Percentiles rank a stretch among this genome's conserved stretches.
These are phyloP conservation scores for Embiotoca jacksoni DNA, from an alignment of 2,113 vertebrate genomes.

Conservation along the genomic window DNA sequence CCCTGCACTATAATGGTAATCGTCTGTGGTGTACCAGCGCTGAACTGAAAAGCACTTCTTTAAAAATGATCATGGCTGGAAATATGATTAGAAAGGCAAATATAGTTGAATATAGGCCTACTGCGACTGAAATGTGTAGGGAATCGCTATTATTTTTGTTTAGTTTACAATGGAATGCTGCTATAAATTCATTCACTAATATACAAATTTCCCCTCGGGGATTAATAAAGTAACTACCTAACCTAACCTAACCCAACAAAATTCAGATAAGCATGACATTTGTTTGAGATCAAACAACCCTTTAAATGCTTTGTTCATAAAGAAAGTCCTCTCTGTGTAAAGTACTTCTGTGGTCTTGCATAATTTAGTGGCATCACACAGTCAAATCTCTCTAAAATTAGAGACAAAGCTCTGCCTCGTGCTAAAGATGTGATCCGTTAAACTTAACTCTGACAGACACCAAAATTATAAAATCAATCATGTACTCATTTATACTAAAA, in stretches of 20 bases:
- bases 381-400: conserved; percentile 3
- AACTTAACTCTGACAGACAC: neutral
- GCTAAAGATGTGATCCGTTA: neutral
- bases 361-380: conserved; percentile 19
- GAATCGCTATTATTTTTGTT: no score
- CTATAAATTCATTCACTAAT: no score
- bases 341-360: neutral
- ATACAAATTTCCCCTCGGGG: no score
- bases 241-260: neutral
- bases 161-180: no score
- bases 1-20: neutral
- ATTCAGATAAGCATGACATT: neutral
- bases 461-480: neutral
- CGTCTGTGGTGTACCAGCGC: no score
- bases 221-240: no score
- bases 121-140: no score
- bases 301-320: neutral
- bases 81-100: no score
- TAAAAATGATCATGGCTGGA: no score
- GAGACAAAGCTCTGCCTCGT: neutral
- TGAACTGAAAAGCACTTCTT: no score
- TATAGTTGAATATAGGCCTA: no score
- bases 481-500: neutral
- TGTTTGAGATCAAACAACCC: neutral
- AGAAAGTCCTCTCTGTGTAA: neutral